Percentiles rank a stretch among this genome's conserved stretches.
These are phyloP conservation scores for Phocides pigmalion DNA, from an alignment of 1,140 invertebrate species.

Conservation along the genomic window DNA sequence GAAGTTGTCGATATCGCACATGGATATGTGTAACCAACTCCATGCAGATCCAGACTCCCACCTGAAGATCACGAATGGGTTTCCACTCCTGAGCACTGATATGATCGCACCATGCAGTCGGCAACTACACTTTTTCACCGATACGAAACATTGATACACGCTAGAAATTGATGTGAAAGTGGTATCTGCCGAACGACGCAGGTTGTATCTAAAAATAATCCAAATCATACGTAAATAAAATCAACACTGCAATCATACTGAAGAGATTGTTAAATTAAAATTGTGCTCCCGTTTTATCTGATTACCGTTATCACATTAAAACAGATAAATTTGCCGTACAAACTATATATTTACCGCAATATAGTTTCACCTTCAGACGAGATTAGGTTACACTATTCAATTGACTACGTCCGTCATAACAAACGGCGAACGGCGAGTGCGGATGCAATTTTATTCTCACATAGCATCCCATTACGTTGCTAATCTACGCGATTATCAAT, in stretches of 20 bases:
- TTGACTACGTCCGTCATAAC: conserved; percentile 66
- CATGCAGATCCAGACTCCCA: too few species aligned
- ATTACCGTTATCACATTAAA: conserved; percentile 17
- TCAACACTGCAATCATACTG: not conserved
- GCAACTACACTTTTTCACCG: too few species aligned
- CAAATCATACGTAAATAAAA: not conserved
- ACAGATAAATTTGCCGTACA: conserved; percentile 17
- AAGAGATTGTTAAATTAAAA: conserved; percentile 4
- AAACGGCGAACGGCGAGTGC: conserved; percentile 49
- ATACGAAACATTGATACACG: too few species aligned
- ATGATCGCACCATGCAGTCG: too few species aligned
- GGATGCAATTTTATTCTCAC: conserved; percentile 59
- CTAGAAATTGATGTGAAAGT: too few species aligned
- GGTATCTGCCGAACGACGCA: too few species aligned
- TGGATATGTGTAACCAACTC: too few species aligned
- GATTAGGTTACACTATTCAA: conserved; percentile 65
- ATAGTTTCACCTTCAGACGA: conserved; percentile 42
- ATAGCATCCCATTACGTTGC: conserved; percentile 44
- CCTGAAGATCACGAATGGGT: too few species aligned
- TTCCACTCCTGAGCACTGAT: too few species aligned
- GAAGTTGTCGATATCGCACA: too few species aligned
- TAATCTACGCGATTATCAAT: conserved; percentile 46
- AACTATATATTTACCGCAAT: conserved; percentile 20
- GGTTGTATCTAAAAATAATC: too few species aligned
- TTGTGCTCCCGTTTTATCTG: not conserved